phyloP scores from a whole-genome alignment of 2,113 vertebrate species.

The Bos javanicus region DNA sequence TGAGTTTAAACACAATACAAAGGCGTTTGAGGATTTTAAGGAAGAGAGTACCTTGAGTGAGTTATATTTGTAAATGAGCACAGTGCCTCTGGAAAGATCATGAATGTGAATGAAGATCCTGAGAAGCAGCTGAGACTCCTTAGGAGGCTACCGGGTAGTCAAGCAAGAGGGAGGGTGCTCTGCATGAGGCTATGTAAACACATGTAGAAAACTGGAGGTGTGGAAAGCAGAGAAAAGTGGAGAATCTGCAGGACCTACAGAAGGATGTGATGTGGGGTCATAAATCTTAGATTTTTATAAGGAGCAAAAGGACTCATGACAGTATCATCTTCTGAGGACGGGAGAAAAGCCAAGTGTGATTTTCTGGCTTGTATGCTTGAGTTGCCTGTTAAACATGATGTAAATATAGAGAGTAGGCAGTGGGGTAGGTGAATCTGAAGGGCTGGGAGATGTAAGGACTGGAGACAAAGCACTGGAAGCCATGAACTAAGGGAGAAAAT shows the following conservation, averaged over 20 bases:
- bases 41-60: not conserved
- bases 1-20: not conserved
- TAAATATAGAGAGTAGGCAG: not conserved
- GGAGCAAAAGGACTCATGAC: not conserved
- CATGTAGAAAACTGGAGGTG: not conserved
- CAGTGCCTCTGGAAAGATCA: not conserved
- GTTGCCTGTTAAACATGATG: not conserved
- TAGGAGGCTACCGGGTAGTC: not conserved
- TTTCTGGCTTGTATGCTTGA: not conserved
- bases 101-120: not conserved
- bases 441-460: not conserved
- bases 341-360: not conserved
- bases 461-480: not conserved
- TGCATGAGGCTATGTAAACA: rapidly evolving
- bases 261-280: not conserved
- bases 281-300: not conserved
- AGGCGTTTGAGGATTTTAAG: not conserved
- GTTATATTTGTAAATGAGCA: not conserved
- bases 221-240: not conserved
- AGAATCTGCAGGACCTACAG: not conserved
- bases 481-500: not conserved
- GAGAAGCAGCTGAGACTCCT: not conserved
- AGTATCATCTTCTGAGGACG: not conserved
- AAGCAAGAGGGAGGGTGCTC: not conserved
- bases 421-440: not conserved